Percentiles rank a stretch among this genome's conserved stretches.
Evolutionary conservation across 2,113 vertebrate species (phyloP).

Genomic region (Cyrtonyx montezumae): DNA sequence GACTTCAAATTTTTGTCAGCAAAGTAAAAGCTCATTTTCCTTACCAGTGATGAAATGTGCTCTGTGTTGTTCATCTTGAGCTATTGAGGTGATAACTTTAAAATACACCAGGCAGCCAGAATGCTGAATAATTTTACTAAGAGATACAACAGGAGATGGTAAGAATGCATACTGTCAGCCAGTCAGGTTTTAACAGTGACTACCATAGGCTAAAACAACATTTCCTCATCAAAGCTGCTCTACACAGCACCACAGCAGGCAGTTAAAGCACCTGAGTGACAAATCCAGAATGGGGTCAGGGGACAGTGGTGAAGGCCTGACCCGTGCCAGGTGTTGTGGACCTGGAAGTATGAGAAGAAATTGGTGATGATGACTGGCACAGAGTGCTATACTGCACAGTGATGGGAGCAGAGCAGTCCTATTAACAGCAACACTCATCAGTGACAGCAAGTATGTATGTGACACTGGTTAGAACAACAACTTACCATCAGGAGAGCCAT

Average conservation of each 20-base stretch:
- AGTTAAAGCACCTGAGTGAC: not conserved
- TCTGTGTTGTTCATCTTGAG: constrained; percentile 22
- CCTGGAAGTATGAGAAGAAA: not conserved
- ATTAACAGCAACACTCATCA: not conserved
- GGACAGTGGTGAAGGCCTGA: not conserved
- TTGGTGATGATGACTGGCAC: not conserved
- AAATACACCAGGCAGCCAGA: constrained; percentile 10
- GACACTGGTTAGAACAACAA: not conserved
- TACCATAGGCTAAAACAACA: not conserved
- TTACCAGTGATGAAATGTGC: not conserved
- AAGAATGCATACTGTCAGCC: not conserved
- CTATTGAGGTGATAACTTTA: not conserved
- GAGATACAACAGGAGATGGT: not conserved
- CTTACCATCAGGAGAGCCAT: not conserved
- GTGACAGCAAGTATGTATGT: accelerated
- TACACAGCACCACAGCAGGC: not conserved
- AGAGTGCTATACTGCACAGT: not conserved
- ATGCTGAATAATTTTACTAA: not conserved
- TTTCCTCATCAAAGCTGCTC: not conserved
- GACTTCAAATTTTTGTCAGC: constrained; percentile 53
- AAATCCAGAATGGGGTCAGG: not conserved
- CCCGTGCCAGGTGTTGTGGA: not conserved
- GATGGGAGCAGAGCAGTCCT: not conserved
- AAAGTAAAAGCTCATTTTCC: constrained; percentile 40
- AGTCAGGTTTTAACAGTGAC: not conserved